phyloP scores from a whole-genome alignment of 2,113 vertebrate genomes.

The Orycteropus afer region DNA sequence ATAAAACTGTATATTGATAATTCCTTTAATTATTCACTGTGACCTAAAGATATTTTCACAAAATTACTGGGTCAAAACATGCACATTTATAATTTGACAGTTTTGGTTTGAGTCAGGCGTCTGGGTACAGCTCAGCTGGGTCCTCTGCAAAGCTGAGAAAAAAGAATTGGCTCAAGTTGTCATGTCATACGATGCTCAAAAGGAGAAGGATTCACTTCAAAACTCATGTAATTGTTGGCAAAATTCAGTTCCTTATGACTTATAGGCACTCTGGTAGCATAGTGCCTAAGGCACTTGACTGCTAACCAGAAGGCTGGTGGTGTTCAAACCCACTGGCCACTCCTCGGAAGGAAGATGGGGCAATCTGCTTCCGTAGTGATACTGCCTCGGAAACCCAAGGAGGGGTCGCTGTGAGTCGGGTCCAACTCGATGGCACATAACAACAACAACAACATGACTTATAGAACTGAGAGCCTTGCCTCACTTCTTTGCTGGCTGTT shows the following conservation, averaged over 20 bases:
- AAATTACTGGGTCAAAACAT: background rate
- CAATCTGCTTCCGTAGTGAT: too few species aligned
- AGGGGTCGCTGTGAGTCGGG: too few species aligned
- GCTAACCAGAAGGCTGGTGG: too few species aligned
- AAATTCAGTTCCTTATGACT: background rate
- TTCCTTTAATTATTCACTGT: background rate
- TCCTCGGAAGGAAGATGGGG: too few species aligned
- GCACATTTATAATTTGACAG: background rate
- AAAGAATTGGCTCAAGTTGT: too few species aligned
- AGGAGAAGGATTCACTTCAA: background rate
- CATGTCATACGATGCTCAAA: background rate
- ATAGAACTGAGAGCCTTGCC: background rate
- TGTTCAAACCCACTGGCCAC: too few species aligned
- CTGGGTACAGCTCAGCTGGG: background rate
- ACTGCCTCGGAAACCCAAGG: too few species aligned
- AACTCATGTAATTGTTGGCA: background rate
- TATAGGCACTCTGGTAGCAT: too few species aligned
- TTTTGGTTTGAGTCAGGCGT: background rate
- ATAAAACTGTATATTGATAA: background rate
- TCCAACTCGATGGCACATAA: too few species aligned
- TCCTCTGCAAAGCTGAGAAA: background rate
- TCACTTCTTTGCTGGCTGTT: background rate
- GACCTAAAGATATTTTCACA: background rate
- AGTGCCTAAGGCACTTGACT: too few species aligned
- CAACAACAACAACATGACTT: too few species aligned